Evolutionary conservation across 1,140 invertebrate genomes (phyloP), one percentile per base, ranked within the genome.

Genomic region (Zelostemma sp.): DNA sequence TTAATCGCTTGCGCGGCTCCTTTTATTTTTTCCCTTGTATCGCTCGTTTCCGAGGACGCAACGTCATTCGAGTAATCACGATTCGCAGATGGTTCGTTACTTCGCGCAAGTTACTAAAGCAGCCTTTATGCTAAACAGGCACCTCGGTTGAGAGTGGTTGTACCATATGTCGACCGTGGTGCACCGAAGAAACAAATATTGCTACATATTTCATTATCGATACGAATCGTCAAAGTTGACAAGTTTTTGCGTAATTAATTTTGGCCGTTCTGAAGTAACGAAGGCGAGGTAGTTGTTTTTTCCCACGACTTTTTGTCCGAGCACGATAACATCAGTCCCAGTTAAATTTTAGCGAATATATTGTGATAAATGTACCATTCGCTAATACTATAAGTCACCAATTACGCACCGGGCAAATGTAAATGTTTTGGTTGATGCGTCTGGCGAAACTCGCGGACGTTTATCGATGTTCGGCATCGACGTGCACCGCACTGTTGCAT

Each of bases 391-490:
- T 68, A 72, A 66, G 68, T 72, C 70, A 75, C 76, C 78, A 78
- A 82, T 83, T 82, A 83, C 81, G 81, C 40, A 51, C 63, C 60
- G 53, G 59, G 53, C 69, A 50, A 48, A 72, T 79, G 79, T 72
- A 80, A 83, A 81, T 82, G 80, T 80, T 79, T 79, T 82, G 76
- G 79, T 82, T 82, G 80, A 83, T 80, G 75, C 70, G 76, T 77
- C 76, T 62, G 76, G 74, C 68, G 49, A 73, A 65, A 78, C 50
- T 35, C 62, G 40, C 59, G 73, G 80, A 81, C 80, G 74, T 82
- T 84, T 84, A 84, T 80, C 80, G 82, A 84, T 84, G 82, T 60
- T 48, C 51, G 51, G 62, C 74, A 77, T 80, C 63, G 76, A 75
- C 73, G 72, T 73, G 70, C 67, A 62, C 59, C 57, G 55, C 51